Percentiles rank a stretch among this genome's conserved stretches.
Evolutionary conservation across 2,113 vertebrate genomes (phyloP).

Genomic region (Corydoras maculifer): DNA sequence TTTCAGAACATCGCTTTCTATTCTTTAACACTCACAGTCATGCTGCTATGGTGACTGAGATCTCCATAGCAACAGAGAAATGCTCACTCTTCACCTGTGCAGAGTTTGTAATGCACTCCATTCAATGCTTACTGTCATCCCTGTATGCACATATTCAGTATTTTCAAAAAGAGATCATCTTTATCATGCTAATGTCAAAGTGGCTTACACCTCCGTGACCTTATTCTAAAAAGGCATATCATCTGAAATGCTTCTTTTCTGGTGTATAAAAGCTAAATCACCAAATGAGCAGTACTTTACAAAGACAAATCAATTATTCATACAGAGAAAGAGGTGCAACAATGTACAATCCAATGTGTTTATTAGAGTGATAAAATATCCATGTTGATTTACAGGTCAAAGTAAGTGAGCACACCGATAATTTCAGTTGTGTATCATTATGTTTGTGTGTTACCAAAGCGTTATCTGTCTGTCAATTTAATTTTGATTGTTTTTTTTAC

Average conservation of each 20-base stretch:
- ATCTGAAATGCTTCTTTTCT: no score
- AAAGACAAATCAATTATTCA: neutral
- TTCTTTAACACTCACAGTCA: slow-evolving; percentile 12
- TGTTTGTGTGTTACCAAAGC: slow-evolving; percentile 16
- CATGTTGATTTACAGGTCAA: slow-evolving; percentile 36
- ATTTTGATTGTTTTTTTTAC: slow-evolving; percentile 42
- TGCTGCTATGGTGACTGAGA: slow-evolving; percentile 30
- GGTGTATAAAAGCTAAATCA: neutral
- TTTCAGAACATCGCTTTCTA: slow-evolving; percentile 31
- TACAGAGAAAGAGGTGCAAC: slow-evolving; percentile 7
- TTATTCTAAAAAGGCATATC: no score
- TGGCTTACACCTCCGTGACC: neutral
- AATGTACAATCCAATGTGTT: slow-evolving; percentile 40
- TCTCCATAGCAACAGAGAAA: slow-evolving; percentile 41
- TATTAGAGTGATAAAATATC: slow-evolving; percentile 50
- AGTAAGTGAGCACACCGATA: slow-evolving; percentile 31
- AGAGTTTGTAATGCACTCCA: slow-evolving; percentile 8
- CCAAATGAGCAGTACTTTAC: neutral
- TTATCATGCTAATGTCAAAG: neutral
- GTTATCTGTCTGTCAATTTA: slow-evolving; percentile 1
- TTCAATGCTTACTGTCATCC: slow-evolving; percentile 4
- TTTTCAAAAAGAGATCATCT: neutral
- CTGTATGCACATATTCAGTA: neutral
- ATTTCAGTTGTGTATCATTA: slow-evolving; percentile 21
- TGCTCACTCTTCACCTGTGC: slow-evolving; percentile 5